Evolutionary conservation across 1,140 invertebrate species (phyloP), one percentile per base, ranked within the genome.

Genomic region (Drosophila bocqueti): DNA sequence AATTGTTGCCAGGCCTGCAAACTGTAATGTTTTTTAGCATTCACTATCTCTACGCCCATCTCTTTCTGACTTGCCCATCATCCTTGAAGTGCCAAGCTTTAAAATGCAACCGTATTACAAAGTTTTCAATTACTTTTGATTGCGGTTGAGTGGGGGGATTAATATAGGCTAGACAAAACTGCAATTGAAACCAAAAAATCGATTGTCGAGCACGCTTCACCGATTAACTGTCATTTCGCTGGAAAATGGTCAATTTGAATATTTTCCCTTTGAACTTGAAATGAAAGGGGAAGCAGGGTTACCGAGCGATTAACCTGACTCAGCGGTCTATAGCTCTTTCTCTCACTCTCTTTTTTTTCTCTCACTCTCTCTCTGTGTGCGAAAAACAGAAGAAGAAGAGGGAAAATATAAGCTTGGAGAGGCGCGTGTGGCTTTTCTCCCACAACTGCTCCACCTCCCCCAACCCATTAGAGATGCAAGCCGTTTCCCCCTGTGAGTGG

Each of bases 121-220:
- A 55, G 64, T 50, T 46, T 66, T 67, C 63, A 68, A 71, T 71
- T 68, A 43, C 47, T 31, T 31, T 69, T 49, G 47, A 67, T 71
- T 69, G 62, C 47, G 50, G 46, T 16, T 54, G 40, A 65, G 29
- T 29, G 40, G 26, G 18, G 26, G 21, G 26, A 1, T 38, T 21
- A 9, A 24, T 31, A 47, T 34, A 8, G 42, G 49, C 29, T 34
- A 13, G 49, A 34, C 49, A 7, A 15, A 11, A 6, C 15, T 31
- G 49, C 49, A 63, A 66, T 66, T 67, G 21, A 38, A 40, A 38
- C 18, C 15, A 18, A 34, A 73, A 72, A 49, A 49, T 73, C 69
- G 67, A 72, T 73, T 45, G 21, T 52, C 45, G 4, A 15, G 54
- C 69, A 73, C 69, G 69, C 54, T 16, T 50, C 15, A 24, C 9